Percentiles rank a stretch among this genome's conserved stretches.
These are phyloP conservation scores for Onychomys leucogaster DNA, from an alignment of 2,797 vertebrate genomes.

Conservation along the genomic window DNA sequence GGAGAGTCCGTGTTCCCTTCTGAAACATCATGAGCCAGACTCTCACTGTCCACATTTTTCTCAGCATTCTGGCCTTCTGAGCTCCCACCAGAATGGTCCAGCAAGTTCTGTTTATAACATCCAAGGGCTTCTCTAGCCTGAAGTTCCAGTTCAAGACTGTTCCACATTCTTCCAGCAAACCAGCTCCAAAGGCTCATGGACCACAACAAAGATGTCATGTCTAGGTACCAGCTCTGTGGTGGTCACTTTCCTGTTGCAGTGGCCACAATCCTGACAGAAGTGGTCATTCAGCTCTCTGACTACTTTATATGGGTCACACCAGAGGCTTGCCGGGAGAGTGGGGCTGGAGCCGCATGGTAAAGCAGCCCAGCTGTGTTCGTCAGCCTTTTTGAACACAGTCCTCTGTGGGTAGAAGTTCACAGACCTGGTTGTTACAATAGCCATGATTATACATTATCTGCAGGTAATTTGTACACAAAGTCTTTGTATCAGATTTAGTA, in stretches of 20 bases:
- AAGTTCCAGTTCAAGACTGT: not conserved
- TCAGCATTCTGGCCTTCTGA: not conserved
- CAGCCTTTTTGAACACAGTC: not conserved
- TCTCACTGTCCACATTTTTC: too few relatives aligned
- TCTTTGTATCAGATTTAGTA: conserved; percentile 36
- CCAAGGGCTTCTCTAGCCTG: not conserved
- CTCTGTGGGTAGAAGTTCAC: not conserved
- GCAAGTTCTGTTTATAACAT: not conserved
- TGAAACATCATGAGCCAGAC: not conserved
- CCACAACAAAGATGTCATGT: not conserved
- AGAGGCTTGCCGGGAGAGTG: not conserved
- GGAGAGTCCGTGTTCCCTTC: not conserved
- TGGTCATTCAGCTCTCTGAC: not conserved
- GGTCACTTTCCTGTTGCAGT: not conserved
- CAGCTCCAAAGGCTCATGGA: not conserved
- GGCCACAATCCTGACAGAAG: too few relatives aligned
- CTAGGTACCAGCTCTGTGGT: not conserved
- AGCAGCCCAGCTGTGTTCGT: not conserved
- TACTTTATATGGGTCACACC: not conserved
- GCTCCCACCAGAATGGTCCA: not conserved
- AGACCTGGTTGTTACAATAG: conserved; percentile 6
- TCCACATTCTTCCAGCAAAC: not conserved
- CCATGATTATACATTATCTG: not conserved
- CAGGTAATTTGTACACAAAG: conserved; percentile 7
- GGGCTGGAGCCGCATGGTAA: not conserved